These are phyloP conservation scores for Teinopalpus imperialis DNA, from an alignment of 2,888 invertebrate species.

Conservation along the genomic window DNA sequence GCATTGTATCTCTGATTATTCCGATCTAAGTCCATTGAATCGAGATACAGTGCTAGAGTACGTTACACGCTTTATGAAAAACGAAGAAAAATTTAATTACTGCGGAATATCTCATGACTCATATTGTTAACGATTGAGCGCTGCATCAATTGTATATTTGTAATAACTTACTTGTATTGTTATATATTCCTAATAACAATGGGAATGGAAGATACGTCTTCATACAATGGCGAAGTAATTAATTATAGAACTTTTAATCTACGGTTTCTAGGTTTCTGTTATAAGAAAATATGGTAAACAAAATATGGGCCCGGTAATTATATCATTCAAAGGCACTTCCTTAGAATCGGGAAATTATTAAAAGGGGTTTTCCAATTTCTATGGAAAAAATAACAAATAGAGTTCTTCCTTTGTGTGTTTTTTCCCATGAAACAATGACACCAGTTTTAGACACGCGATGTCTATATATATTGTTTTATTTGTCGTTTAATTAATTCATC, in stretches of 20 bases:
- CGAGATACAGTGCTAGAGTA: slow-evolving; percentile 64
- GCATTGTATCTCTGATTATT: slow-evolving; percentile 76
- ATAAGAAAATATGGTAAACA: slow-evolving; percentile 55
- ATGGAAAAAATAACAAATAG: slow-evolving; percentile 47
- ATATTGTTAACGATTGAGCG: slow-evolving; percentile 16
- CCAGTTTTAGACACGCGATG: slow-evolving; percentile 52
- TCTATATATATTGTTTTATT: slow-evolving; percentile 31
- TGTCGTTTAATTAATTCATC: slow-evolving; percentile 25
- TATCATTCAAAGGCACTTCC: slow-evolving; percentile 58
- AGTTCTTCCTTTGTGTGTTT: slow-evolving; percentile 46
- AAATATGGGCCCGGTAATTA: slow-evolving; percentile 43
- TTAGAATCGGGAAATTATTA: slow-evolving; percentile 50
- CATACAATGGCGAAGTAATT: slow-evolving; percentile 32
- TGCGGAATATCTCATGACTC: slow-evolving; percentile 22
- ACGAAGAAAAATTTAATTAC: slow-evolving; percentile 37
- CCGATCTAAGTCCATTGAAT: slow-evolving; percentile 72
- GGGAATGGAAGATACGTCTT: slow-evolving; percentile 21
- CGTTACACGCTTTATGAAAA: slow-evolving; percentile 46
- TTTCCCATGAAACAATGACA: slow-evolving; percentile 61
- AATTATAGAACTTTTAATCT: slow-evolving; percentile 56
- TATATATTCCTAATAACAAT: slow-evolving; percentile 11
- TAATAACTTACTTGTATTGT: slow-evolving; percentile 12
- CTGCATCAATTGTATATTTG: slow-evolving; percentile 13
- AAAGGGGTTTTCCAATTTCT: slow-evolving; percentile 74
- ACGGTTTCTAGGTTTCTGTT: slow-evolving; percentile 62